These are phyloP conservation scores for Nephrocerus scutellatus DNA, from an alignment of 2,888 invertebrate species.

Conservation along the genomic window DNA sequence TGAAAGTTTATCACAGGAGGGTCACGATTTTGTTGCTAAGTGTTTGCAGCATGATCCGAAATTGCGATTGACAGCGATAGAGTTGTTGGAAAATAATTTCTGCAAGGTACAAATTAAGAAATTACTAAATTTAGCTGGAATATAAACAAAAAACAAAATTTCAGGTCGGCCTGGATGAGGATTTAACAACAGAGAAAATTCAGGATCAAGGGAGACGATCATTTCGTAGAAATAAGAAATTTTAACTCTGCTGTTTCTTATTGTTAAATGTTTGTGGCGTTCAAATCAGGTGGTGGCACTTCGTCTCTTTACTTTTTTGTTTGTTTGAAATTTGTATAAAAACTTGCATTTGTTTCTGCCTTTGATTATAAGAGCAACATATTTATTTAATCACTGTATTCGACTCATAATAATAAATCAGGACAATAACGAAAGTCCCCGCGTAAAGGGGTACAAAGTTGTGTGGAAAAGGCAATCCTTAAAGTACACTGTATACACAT, in stretches of 20 bases:
- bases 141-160: slow-evolving; percentile 4
- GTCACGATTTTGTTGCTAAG: slow-evolving; percentile 66
- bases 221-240: slow-evolving; percentile 34
- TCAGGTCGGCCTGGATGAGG: slow-evolving; percentile 41
- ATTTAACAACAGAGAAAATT: slow-evolving; percentile 34
- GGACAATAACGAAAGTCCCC: no score
- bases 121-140: not conserved
- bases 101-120: slow-evolving; percentile 53
- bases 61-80: slow-evolving; percentile 61
- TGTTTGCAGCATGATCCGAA: slow-evolving; percentile 81
- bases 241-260: not conserved
- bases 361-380: no score
- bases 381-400: no score
- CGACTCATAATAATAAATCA: no score
- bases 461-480: no score
- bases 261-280: not conserved
- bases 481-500: no score
- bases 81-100: slow-evolving; percentile 67
- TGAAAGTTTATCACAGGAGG: slow-evolving; percentile 69
- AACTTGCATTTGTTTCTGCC: no score
- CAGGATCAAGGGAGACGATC: slow-evolving; percentile 37
- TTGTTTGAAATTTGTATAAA: no score
- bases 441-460: no score
- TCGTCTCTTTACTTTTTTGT: no score
- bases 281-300: slow-evolving; percentile 14